Conservation (phyloP, 2,888 invertebrate species). For the Oxytorus armatus region DNA sequence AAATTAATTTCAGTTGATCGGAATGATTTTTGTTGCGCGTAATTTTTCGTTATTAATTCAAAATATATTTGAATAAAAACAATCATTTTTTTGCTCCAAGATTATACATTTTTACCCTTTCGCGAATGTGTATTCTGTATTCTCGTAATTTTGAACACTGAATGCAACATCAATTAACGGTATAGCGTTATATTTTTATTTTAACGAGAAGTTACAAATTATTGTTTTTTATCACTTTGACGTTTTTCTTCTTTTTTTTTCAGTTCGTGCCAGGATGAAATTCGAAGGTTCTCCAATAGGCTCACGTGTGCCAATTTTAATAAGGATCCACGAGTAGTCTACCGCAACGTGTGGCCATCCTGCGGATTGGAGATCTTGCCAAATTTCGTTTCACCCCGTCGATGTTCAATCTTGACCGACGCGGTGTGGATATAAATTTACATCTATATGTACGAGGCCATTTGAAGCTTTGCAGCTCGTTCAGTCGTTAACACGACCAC, state of each 20-base stretch:
- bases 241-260: background rate
- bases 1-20: too few species aligned
- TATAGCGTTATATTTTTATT: too few species aligned
- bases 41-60: too few species aligned
- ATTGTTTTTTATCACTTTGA: too few species aligned
- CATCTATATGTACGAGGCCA: background rate
- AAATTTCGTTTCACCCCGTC: constrained; percentile 39
- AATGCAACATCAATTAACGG: too few species aligned
- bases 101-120: too few species aligned
- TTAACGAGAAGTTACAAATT: too few species aligned
- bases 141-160: too few species aligned
- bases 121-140: too few species aligned
- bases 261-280: background rate
- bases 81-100: too few species aligned
- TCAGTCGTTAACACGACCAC: constrained; percentile 61
- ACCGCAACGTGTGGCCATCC: constrained; percentile 23
- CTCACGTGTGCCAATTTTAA: constrained; percentile 54
- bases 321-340: constrained; percentile 41
- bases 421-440: background rate
- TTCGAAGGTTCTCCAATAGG: background rate
- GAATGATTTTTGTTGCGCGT: too few species aligned
- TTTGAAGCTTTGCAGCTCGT: constrained; percentile 63
- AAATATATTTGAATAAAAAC: too few species aligned
- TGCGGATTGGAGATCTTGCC: constrained; percentile 47
- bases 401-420: constrained; percentile 29